phyloP scores from a whole-genome alignment of 2,888 invertebrate genomes.

The Noctuana brunneofusca region DNA sequence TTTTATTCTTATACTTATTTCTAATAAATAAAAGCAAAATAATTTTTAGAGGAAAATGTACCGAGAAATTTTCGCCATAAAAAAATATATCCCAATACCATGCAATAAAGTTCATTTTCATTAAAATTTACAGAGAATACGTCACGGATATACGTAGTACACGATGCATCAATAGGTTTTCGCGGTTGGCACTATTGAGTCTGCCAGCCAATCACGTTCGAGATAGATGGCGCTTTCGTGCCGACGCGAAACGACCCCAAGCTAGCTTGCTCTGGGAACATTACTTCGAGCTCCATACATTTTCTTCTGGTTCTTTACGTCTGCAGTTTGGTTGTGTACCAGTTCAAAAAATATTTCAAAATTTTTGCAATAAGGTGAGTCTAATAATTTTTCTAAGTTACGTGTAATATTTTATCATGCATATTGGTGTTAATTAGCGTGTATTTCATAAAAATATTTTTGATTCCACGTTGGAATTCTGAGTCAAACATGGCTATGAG shows the following conservation, averaged over 20 bases:
- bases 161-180: constrained; percentile 53
- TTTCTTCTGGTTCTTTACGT: constrained; percentile 83
- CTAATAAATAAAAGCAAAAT: constrained; percentile 56
- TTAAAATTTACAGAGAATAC: constrained; percentile 42
- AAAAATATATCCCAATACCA: constrained; percentile 41
- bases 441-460: constrained; percentile 62
- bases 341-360: constrained; percentile 82
- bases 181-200: constrained; percentile 66
- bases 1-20: constrained; percentile 52
- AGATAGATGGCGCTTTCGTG: constrained; percentile 74
- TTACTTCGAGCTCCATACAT: constrained; percentile 83
- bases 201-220: constrained; percentile 63
- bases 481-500: constrained; percentile 81
- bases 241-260: constrained; percentile 79
- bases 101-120: constrained; percentile 46
- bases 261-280: constrained; percentile 79
- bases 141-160: constrained; percentile 81
- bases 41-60: constrained; percentile 73
- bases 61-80: constrained; percentile 44
- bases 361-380: constrained; percentile 83
- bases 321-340: constrained; percentile 82
- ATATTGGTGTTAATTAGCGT: constrained; percentile 58
- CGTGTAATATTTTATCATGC: constrained; percentile 61
- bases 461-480: constrained; percentile 81
- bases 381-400: constrained; percentile 66